Evolutionary conservation across 2,888 invertebrate species (phyloP).

Genomic region (Cabera pusaria): DNA sequence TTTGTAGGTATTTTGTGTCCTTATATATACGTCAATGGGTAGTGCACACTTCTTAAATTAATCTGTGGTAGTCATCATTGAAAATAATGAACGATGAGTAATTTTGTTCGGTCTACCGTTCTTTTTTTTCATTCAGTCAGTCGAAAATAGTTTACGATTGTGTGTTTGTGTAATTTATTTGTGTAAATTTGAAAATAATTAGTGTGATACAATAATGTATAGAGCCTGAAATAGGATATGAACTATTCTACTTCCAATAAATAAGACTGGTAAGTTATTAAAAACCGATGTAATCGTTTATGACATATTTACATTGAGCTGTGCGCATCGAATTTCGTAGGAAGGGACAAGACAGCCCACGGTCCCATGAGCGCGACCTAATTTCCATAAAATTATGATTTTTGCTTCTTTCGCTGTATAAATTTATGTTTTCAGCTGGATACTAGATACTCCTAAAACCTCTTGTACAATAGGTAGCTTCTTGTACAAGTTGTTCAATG

Average conservation of each 20-base stretch:
- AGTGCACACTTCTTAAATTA: no score
- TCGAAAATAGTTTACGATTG: constrained; percentile 7
- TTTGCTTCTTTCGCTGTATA: no score
- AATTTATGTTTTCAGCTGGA: no score
- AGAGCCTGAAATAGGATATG: constrained; percentile 2
- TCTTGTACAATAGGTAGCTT: no score
- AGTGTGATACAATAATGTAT: constrained; percentile 1
- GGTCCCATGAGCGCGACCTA: constrained; percentile 41
- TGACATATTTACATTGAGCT: constrained; percentile 5
- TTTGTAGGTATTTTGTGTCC: no score
- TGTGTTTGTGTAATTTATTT: constrained; percentile 12
- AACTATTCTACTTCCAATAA: constrained; percentile 20
- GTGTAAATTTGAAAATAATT: constrained; percentile 14
- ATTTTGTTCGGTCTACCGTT: constrained; percentile 21
- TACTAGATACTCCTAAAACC: no score
- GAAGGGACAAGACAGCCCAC: constrained; percentile 26
- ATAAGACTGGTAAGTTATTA: constrained; percentile 36
- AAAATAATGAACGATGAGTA: constrained; percentile 8
- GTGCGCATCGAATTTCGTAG: background rate
- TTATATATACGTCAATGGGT: no score
- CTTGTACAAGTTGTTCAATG: no score
- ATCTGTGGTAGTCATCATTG: no score
- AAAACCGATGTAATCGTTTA: background rate
- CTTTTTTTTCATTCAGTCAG: no score
- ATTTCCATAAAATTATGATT: no score